phyloP scores from a whole-genome alignment of 37 sponge, comb jelly and placozoan genomes.

The Axinella damicornis region DNA sequence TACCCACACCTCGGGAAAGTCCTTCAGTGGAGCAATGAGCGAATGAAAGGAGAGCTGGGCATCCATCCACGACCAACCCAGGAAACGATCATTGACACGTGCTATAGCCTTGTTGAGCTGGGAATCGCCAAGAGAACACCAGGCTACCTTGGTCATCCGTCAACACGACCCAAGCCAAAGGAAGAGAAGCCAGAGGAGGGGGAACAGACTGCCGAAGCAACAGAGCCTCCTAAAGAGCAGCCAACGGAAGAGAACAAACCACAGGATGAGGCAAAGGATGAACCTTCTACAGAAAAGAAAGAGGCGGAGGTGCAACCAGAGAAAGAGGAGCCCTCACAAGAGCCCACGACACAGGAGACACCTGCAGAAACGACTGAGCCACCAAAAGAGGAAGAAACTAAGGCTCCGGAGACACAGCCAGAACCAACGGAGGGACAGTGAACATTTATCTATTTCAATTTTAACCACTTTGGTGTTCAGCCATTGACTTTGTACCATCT shows the following conservation, averaged over 20 bases:
- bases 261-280: too few species aligned
- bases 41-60: conserved; percentile 75
- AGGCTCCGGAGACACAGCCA: too few species aligned
- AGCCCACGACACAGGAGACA: conserved; percentile 16
- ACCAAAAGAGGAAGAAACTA: conserved; percentile 8
- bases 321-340: conserved; percentile 1
- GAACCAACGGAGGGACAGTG: too few species aligned
- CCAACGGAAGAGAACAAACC: background rate
- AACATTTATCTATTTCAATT: too few species aligned
- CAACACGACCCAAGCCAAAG: conserved; percentile 19
- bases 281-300: background rate
- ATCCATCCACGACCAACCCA: conserved; percentile 55
- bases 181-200: background rate
- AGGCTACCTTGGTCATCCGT: conserved; percentile 61
- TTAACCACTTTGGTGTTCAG: too few species aligned
- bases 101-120: conserved; percentile 81
- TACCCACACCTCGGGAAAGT: conserved; percentile 48
- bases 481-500: too few species aligned
- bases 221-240: background rate
- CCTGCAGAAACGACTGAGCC: background rate
- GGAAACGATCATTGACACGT: conserved; percentile 78
- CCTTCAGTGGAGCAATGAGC: conserved; percentile 42
- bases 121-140: conserved; percentile 73
- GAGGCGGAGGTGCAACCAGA: background rate
- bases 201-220: background rate